phyloP scores from a whole-genome alignment of 1,140 invertebrate species.

The Phthorimaea operculella region DNA sequence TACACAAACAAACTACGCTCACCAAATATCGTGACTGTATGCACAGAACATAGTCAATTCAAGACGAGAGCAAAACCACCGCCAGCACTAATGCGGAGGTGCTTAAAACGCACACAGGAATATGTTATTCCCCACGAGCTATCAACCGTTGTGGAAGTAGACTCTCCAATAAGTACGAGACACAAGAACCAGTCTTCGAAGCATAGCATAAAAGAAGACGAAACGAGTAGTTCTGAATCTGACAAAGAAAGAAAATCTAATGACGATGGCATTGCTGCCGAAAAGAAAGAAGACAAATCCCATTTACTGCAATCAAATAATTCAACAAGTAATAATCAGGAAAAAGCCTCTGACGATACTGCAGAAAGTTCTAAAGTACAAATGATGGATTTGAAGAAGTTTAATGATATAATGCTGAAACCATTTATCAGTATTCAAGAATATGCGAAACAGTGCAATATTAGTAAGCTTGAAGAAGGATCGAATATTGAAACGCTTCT shows the following conservation, averaged over 20 bases:
- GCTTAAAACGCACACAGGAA: slow-evolving; percentile 47
- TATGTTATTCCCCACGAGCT: slow-evolving; percentile 69
- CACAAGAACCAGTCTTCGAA: slow-evolving; percentile 38
- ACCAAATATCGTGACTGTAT: neutral
- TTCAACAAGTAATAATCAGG: slow-evolving; percentile 11
- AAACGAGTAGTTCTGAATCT: slow-evolving; percentile 7
- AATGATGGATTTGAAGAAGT: slow-evolving; percentile 57
- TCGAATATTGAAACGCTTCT: slow-evolving; percentile 30
- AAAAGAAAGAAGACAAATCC: slow-evolving; percentile 14
- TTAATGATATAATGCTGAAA: slow-evolving; percentile 59
- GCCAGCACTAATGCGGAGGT: slow-evolving; percentile 41
- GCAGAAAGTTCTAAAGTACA: slow-evolving; percentile 47
- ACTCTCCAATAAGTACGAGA: slow-evolving; percentile 67
- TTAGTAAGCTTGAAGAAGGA: slow-evolving; percentile 38
- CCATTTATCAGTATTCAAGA: slow-evolving; percentile 61
- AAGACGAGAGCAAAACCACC: slow-evolving; percentile 50
- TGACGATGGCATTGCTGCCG: slow-evolving; percentile 5
- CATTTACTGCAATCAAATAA: slow-evolving; percentile 25
- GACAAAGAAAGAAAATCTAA: slow-evolving; percentile 7
- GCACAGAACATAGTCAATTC: slow-evolving; percentile 11
- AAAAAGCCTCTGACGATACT: slow-evolving; percentile 35
- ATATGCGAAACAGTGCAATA: slow-evolving; percentile 50
- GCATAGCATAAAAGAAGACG: neutral
- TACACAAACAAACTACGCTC: neutral
- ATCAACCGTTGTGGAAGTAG: slow-evolving; percentile 74